Evolutionary conservation across 2,888 invertebrate species (phyloP).

Genomic region (Amphipoea lucens): DNA sequence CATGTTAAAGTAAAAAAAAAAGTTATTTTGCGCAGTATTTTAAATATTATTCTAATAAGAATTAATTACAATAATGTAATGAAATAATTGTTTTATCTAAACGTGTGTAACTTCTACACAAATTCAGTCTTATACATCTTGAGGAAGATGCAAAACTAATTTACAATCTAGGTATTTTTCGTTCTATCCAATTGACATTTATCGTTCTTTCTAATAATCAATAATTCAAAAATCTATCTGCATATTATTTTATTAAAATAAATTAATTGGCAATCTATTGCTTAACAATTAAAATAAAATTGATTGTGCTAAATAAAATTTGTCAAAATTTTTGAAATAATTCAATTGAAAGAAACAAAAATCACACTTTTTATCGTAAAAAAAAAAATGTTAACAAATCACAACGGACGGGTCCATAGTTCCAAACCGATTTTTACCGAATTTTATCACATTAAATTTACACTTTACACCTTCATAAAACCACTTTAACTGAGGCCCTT

Average conservation of each 20-base stretch:
- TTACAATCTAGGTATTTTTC: conserved; percentile 60
- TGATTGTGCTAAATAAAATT: conserved; percentile 6
- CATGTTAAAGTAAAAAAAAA: background rate
- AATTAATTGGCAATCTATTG: conserved; percentile 15
- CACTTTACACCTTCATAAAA: conserved; percentile 41
- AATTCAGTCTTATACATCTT: conserved; percentile 83
- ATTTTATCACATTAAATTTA: conserved; percentile 60
- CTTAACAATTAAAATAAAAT: conserved; percentile 19
- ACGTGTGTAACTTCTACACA: conserved; percentile 70
- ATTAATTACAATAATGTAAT: conserved; percentile 57
- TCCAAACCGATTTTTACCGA: conserved; percentile 42
- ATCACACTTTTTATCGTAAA: conserved; percentile 12
- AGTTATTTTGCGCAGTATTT: background rate
- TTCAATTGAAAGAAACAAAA: conserved; percentile 21
- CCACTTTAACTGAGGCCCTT: conserved; percentile 20
- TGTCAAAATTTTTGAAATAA: conserved; percentile 23
- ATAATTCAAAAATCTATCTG: conserved; percentile 36
- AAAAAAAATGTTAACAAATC: conserved; percentile 19
- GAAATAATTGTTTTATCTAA: conserved; percentile 62
- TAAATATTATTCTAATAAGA: conserved; percentile 18
- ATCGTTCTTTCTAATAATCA: conserved; percentile 58
- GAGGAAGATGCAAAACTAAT: conserved; percentile 74
- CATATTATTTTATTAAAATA: conserved; percentile 15
- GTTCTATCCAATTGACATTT: conserved; percentile 77
- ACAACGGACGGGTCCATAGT: conserved; percentile 64